phyloP scores from a whole-genome alignment of 2,888 invertebrate genomes.

The Lysandra bellargus region DNA sequence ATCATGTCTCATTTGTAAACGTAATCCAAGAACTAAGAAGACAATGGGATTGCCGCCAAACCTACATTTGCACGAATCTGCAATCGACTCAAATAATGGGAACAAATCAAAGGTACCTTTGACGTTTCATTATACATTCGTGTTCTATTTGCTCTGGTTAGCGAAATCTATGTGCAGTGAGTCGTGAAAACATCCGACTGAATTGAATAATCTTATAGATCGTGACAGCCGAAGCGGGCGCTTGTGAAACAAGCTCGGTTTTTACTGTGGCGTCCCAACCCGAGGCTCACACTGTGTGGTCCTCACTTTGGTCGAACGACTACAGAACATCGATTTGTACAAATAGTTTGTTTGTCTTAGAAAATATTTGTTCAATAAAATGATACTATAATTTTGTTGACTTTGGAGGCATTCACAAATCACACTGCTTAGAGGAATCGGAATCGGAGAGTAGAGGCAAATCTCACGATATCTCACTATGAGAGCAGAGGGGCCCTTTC shows the following conservation, averaged over 20 bases:
- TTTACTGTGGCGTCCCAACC: constrained; percentile 31
- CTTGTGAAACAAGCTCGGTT: constrained; percentile 35
- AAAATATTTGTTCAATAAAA: constrained; percentile 18
- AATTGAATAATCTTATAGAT: constrained; percentile 40
- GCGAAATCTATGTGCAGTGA: constrained; percentile 36
- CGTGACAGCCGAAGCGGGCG: constrained; percentile 36
- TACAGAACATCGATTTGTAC: neutral
- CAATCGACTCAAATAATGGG: constrained; percentile 28
- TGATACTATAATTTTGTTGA: neutral
- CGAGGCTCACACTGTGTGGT: constrained; percentile 38
- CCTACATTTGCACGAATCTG: constrained; percentile 26
- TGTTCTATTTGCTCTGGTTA: constrained; percentile 38
- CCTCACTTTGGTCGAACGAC: constrained; percentile 13
- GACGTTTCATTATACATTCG: constrained; percentile 36
- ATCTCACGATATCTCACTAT: too few species aligned
- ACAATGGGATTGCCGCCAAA: constrained; percentile 26
- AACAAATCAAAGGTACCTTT: constrained; percentile 32
- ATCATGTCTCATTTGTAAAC: constrained; percentile 26
- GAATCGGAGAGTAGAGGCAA: too few species aligned
- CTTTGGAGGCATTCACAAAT: neutral
- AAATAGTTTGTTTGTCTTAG: neutral
- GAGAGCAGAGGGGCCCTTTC: too few species aligned
- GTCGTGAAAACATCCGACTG: constrained; percentile 37
- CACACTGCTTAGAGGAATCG: neutral
- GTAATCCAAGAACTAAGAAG: neutral